Percentiles rank a stretch among this genome's conserved stretches.
Conservation (phyloP, 1,140 invertebrate species). For the Trichomalopsis sarcophagae region DNA sequence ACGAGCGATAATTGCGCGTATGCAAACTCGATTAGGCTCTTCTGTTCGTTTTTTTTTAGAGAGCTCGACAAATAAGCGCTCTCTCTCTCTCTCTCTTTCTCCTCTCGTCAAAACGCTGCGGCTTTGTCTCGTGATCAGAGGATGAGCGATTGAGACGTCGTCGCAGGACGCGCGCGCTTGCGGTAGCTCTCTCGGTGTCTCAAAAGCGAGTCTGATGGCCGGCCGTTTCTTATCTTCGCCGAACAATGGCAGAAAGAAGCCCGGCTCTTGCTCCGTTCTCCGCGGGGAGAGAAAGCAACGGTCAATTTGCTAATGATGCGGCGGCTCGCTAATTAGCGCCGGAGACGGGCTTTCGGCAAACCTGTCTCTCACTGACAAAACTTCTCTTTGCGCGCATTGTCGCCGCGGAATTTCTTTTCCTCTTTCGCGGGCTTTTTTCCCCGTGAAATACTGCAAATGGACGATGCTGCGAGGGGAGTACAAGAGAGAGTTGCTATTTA, state of each 20-base stretch:
- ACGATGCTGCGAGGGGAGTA: background rate
- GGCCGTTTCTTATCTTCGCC: conserved; percentile 35
- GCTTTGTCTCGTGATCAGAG: background rate
- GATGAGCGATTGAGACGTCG: background rate
- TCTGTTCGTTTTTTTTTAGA: background rate
- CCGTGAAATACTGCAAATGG: conserved; percentile 35
- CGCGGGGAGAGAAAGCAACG: conserved; percentile 10
- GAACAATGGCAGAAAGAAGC: conserved; percentile 44
- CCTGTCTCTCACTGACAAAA: conserved; percentile 26
- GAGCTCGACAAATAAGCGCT: background rate
- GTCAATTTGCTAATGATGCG: conserved; percentile 54
- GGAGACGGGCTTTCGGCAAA: conserved; percentile 31
- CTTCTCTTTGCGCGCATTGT: conserved; percentile 34
- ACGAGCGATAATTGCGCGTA: background rate
- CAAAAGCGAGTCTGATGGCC: background rate
- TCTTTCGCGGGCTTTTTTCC: conserved; percentile 17
- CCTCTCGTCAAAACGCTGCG: too few species aligned
- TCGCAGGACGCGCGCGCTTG: background rate
- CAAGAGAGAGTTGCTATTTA: conserved; percentile 22
- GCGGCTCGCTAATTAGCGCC: conserved; percentile 49
- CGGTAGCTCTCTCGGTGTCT: background rate
- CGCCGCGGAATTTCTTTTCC: too few species aligned
- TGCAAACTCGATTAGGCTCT: background rate
- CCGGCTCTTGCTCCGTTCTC: conserved; percentile 32
- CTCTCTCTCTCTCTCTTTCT: background rate